Evolutionary conservation across 2,113 vertebrate genomes (phyloP).

Genomic region (Stigmatopora argus): DNA sequence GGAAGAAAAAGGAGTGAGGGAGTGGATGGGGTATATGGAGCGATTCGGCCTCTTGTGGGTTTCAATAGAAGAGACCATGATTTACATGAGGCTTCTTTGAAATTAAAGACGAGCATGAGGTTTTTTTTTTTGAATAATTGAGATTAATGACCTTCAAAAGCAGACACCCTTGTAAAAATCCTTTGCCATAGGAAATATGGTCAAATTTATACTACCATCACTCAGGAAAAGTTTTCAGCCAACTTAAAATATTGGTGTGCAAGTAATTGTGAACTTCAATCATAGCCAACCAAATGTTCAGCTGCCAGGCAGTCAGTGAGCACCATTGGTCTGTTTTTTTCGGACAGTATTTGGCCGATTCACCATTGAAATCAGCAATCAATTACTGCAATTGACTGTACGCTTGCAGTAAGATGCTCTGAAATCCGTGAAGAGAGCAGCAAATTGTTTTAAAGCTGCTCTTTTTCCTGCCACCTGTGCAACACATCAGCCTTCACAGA

Average conservation of each 20-base stretch:
- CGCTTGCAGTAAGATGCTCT: slow-evolving; percentile 53
- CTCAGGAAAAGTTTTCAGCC: background rate
- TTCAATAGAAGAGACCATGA: background rate
- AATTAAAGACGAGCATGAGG: slow-evolving; percentile 4
- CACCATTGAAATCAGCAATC: too few relatives aligned
- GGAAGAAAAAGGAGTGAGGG: slow-evolving; percentile 11
- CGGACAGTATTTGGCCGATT: too few relatives aligned
- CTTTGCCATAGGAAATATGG: background rate
- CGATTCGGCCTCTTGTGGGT: slow-evolving; percentile 14
- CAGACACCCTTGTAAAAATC: slow-evolving; percentile 24
- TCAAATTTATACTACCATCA: background rate
- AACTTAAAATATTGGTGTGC: too few relatives aligned
- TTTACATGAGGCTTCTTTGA: background rate
- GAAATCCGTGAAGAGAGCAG: slow-evolving; percentile 22
- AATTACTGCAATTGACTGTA: too few relatives aligned
- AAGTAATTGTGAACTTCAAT: too few relatives aligned
- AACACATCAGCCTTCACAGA: slow-evolving; percentile 37
- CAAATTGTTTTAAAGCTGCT: slow-evolving; percentile 33
- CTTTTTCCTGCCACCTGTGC: slow-evolving; percentile 49
- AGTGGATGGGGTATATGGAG: background rate
- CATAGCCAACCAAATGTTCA: too few relatives aligned
- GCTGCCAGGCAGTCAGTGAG: too few relatives aligned
- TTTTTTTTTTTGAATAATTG: slow-evolving; percentile 8
- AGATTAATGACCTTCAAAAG: slow-evolving; percentile 9
- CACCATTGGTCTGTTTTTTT: too few relatives aligned